These are phyloP conservation scores for Gymnorhina tibicen DNA, from an alignment of 2,113 vertebrate species.

Conservation along the genomic window DNA sequence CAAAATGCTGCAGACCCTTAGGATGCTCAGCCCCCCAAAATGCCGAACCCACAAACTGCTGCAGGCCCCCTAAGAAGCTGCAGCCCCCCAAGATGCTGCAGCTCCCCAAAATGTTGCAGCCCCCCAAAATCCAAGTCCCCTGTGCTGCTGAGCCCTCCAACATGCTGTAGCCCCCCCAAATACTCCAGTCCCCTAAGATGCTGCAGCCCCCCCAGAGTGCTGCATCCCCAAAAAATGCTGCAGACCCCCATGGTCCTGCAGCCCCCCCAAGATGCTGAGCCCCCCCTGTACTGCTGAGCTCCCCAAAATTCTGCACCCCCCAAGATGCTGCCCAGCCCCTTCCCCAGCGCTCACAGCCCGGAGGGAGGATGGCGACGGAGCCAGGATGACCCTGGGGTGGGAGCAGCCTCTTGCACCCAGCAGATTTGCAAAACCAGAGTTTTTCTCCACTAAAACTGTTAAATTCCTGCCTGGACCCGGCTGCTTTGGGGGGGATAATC, in stretches of 20 bases:
- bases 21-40: too few species aligned
- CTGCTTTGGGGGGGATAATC: not conserved
- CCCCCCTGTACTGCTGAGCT: not conserved
- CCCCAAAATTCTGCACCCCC: not conserved
- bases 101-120: too few species aligned
- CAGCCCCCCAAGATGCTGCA: not conserved
- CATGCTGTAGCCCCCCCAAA: not conserved
- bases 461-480: fast-evolving
- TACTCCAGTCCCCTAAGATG: too few species aligned
- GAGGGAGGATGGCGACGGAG: fast-evolving
- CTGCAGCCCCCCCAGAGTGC: too few species aligned
- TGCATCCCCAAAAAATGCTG: not conserved
- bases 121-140: not conserved
- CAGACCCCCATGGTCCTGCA: too few species aligned
- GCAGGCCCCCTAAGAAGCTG: too few species aligned
- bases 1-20: too few species aligned
- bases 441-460: not conserved
- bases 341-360: not conserved
- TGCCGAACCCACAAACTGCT: too few species aligned
- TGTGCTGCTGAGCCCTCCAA: not conserved
- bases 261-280: too few species aligned
- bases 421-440: not conserved
- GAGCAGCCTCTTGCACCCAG: fast-evolving
- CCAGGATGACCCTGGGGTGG: not conserved
- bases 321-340: not conserved